phyloP scores from a whole-genome alignment of 1,140 invertebrate species.

The Spodoptera frugiperda region DNA sequence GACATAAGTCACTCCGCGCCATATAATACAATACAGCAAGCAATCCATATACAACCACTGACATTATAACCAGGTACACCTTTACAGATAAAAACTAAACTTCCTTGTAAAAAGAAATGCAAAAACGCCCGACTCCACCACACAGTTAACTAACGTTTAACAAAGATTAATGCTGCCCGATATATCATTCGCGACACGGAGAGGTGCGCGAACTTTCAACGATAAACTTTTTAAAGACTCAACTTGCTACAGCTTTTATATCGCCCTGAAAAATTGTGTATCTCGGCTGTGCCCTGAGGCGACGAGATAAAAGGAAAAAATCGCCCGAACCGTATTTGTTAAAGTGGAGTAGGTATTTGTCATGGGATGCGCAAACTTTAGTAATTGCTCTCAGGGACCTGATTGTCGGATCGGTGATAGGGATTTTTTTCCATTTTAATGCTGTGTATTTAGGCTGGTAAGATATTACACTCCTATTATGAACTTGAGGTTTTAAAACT shows the following conservation, averaged over 20 bases:
- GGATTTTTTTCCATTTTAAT: conserved; percentile 24
- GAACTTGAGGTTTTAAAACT: neutral
- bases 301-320: conserved; percentile 78
- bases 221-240: conserved; percentile 85
- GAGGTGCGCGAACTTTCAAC: conserved; percentile 75
- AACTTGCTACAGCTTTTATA: conserved; percentile 73
- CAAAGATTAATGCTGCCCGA: conserved; percentile 75
- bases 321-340: conserved; percentile 73
- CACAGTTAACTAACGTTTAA: conserved; percentile 68
- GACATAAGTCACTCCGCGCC: neutral
- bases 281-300: conserved; percentile 74
- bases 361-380: conserved; percentile 74
- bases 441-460: conserved; percentile 15
- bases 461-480: neutral
- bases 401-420: conserved; percentile 27
- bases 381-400: conserved; percentile 73
- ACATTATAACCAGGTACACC: conserved; percentile 25
- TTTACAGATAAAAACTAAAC: conserved; percentile 38
- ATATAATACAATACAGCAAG: neutral
- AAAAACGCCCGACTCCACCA: conserved; percentile 50
- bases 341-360: conserved; percentile 81
- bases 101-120: conserved; percentile 50
- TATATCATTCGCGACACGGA: conserved; percentile 74
- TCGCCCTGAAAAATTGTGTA: conserved; percentile 84
- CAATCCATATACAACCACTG: conserved; percentile 14